phyloP scores from a whole-genome alignment of 2,113 vertebrate species.

The Cynocephalus volans region DNA sequence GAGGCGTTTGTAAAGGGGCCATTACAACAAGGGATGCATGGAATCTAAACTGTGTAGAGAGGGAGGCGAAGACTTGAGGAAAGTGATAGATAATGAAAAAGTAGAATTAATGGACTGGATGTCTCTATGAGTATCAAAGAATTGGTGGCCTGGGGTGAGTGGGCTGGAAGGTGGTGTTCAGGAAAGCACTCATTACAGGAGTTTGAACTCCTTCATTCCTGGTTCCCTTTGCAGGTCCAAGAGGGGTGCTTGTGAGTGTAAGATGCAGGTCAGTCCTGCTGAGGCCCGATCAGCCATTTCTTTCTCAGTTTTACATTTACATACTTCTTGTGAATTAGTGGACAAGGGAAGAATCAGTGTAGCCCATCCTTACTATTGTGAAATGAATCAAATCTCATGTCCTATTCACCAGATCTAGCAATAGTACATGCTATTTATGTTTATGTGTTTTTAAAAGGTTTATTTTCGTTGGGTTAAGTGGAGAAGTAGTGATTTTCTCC shows the following conservation, averaged over 20 bases:
- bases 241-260: not conserved
- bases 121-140: not conserved
- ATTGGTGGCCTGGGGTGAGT: not conserved
- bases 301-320: not conserved
- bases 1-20: not conserved
- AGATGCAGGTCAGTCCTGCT: not conserved
- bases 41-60: not conserved
- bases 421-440: not conserved
- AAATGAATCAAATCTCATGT: not conserved
- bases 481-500: not conserved
- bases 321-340: not conserved
- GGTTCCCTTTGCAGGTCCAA: not conserved
- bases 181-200: not conserved
- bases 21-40: fast-evolving
- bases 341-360: no score
- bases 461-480: not conserved
- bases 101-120: not conserved
- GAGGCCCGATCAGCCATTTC: not conserved
- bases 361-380: not conserved
- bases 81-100: not conserved
- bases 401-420: not conserved
- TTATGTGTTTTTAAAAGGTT: not conserved
- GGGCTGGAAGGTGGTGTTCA: not conserved
- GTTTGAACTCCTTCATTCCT: not conserved
- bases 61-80: not conserved